Evolutionary conservation across 1,140 invertebrate genomes (phyloP).

Genomic region (Oncopeltus fasciatus): DNA sequence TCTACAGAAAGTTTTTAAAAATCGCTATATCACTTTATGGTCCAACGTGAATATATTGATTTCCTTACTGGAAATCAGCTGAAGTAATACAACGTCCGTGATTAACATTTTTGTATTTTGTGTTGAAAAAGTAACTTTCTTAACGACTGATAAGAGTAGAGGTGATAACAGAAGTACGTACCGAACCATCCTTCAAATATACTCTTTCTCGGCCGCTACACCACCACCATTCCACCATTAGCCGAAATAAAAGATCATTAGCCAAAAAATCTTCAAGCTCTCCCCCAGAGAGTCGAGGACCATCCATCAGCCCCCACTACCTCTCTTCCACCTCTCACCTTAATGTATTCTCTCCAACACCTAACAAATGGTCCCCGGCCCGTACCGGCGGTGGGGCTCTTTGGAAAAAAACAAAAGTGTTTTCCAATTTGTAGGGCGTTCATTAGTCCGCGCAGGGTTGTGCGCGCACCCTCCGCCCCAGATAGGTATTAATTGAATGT

Average conservation of each 20-base stretch:
- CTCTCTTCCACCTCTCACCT: neutral
- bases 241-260: slow-evolving; percentile 7
- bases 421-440: slow-evolving; percentile 5
- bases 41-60: no score
- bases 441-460: neutral
- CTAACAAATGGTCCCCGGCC: neutral
- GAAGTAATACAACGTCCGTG: no score
- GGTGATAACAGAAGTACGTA: no score
- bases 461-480: neutral
- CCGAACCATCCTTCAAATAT: neutral
- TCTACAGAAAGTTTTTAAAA: no score
- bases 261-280: neutral
- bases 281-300: neutral
- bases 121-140: no score
- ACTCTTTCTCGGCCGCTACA: neutral
- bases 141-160: no score
- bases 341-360: neutral
- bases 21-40: no score
- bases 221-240: neutral
- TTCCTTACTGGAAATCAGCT: no score
- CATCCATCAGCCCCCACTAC: neutral
- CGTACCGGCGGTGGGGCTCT: neutral
- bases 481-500: slow-evolving; percentile 1
- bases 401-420: slow-evolving; percentile 5
- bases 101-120: no score